phyloP scores from a whole-genome alignment of 2,797 vertebrate species.

The Coranthus polyacanthus region DNA sequence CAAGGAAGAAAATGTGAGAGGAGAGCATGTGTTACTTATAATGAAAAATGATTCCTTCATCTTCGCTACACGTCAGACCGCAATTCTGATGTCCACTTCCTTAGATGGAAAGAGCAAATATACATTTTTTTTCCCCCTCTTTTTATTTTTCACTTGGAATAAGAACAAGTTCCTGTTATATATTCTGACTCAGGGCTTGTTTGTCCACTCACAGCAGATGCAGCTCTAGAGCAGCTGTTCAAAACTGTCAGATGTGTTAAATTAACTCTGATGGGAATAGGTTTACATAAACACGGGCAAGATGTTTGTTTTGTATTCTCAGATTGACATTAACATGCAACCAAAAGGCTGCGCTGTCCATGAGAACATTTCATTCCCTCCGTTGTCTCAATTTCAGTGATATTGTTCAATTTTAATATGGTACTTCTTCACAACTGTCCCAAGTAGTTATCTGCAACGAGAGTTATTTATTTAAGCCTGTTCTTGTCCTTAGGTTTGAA shows the following conservation, averaged over 20 bases:
- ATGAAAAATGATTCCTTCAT: background rate
- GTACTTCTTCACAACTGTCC: constrained; percentile 59
- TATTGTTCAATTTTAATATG: constrained; percentile 70
- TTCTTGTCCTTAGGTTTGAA: constrained; percentile 31
- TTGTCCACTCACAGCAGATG: constrained; percentile 58
- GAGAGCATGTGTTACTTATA: too few relatives aligned
- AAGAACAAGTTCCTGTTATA: background rate
- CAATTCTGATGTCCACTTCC: background rate
- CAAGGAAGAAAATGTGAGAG: background rate
- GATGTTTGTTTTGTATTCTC: constrained; percentile 29
- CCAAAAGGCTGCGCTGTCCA: constrained; percentile 28
- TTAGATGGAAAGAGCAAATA: background rate
- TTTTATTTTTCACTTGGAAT: background rate
- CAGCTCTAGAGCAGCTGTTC: constrained; percentile 59
- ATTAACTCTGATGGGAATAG: constrained; percentile 54
- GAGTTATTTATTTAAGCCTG: background rate
- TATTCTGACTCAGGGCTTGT: constrained; percentile 30
- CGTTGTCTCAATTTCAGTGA: constrained; percentile 66
- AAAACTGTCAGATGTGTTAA: constrained; percentile 52
- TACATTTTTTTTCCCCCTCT: background rate
- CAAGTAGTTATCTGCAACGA: constrained; percentile 46
- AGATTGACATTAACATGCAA: constrained; percentile 25
- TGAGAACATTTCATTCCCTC: constrained; percentile 25
- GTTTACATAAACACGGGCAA: constrained; percentile 41
- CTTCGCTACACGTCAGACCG: background rate